phyloP scores from a whole-genome alignment of 2,888 invertebrate genomes.

The Thalpophila matura region DNA sequence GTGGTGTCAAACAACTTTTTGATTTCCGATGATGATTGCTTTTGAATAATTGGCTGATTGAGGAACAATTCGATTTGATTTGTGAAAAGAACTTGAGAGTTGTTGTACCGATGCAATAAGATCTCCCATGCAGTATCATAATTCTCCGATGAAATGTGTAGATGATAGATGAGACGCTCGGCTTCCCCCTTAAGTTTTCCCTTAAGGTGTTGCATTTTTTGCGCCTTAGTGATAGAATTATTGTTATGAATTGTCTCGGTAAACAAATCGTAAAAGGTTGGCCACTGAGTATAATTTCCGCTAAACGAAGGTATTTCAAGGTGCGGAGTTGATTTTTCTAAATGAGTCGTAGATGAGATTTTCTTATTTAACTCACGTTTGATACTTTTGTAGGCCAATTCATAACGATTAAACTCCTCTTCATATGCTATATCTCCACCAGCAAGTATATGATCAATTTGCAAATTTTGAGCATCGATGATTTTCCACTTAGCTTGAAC shows the following conservation, averaged over 20 bases:
- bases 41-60: not conserved
- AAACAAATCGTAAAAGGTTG: conserved; percentile 1
- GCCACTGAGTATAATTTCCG: not conserved
- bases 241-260: not conserved
- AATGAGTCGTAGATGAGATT: not conserved
- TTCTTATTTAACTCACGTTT: not conserved
- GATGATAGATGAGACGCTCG: not conserved
- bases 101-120: not conserved
- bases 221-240: not conserved
- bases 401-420: not conserved
- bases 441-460: not conserved
- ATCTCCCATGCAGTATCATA: conserved; percentile 8
- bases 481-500: not conserved
- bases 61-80: conserved; percentile 1
- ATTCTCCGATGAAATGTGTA: not conserved
- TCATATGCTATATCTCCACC: not conserved
- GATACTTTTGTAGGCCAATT: not conserved
- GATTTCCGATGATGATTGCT: not conserved
- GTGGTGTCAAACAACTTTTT: conserved; percentile 6
- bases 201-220: not conserved
- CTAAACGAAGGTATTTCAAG: not conserved
- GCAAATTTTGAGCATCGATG: not conserved
- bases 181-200: not conserved
- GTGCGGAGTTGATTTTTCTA: not conserved
- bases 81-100: not conserved